A percentile compares a stretch with the other conserved stretches of the same genome.
Evolutionary conservation across 1,140 invertebrate species (phyloP).

Genomic region (Drosophila littoralis): DNA sequence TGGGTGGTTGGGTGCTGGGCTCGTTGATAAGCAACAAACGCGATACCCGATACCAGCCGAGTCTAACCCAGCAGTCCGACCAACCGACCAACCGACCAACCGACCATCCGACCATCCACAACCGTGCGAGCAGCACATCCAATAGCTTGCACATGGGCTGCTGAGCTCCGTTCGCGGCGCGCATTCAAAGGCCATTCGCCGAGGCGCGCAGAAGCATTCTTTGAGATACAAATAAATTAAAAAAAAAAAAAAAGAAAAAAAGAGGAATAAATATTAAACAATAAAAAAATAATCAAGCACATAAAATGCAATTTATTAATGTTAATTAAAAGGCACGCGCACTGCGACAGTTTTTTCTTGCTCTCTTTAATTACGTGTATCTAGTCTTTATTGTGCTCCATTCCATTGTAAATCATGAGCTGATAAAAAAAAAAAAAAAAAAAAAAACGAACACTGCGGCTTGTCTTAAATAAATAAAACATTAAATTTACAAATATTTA

Average conservation of each 20-base stretch:
- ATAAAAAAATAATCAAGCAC: constrained; percentile 13
- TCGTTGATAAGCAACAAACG: constrained; percentile 33
- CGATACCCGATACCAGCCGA: constrained; percentile 33
- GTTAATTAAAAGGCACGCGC: constrained; percentile 48
- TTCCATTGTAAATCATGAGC: constrained; percentile 33
- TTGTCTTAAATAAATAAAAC: constrained; percentile 29
- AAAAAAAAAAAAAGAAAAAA: constrained; percentile 24
- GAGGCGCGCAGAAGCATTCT: constrained; percentile 50
- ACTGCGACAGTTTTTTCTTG: neutral
- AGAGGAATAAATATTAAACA: constrained; percentile 11
- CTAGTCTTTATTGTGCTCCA: constrained; percentile 20
- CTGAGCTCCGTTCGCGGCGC: constrained; percentile 14
- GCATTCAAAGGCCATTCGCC: constrained; percentile 38
- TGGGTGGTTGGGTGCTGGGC: neutral
- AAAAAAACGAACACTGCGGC: neutral
- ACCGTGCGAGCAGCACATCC: neutral
- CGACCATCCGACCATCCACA: constrained; percentile 6
- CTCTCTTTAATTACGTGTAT: constrained; percentile 24
- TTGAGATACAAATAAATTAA: constrained; percentile 12
- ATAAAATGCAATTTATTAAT: constrained; percentile 41
- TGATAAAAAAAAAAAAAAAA: neutral
- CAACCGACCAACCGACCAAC: constrained; percentile 1
- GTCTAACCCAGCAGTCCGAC: constrained; percentile 14
- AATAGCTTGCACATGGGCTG: constrained; percentile 30
- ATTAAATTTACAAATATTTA: constrained; percentile 33